Percentiles rank a stretch among this genome's conserved stretches.
phyloP scores from a whole-genome alignment of 2,888 invertebrate genomes.

The Tiliacea aurago region DNA sequence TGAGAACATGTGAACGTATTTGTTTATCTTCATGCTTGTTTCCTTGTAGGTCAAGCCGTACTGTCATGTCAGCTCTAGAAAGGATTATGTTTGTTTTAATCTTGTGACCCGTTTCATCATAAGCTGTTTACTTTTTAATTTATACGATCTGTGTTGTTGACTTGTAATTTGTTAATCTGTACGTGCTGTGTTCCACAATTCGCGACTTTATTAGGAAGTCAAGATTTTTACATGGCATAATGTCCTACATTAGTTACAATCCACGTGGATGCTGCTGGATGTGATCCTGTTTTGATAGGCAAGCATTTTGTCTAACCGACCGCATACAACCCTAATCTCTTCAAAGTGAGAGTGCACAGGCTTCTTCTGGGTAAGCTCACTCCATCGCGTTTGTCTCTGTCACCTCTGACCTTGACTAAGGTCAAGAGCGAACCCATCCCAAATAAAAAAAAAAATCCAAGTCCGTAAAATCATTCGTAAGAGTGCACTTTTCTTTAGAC shows the following conservation, averaged over 20 bases:
- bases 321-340: no score
- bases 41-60: slow-evolving; percentile 40
- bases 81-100: slow-evolving; percentile 11
- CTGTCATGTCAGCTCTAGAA: neutral
- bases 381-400: no score
- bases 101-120: neutral
- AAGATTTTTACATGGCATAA: neutral
- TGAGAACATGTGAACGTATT: slow-evolving; percentile 25
- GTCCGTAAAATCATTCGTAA: neutral
- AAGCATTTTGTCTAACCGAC: neutral
- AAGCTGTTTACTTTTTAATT: neutral
- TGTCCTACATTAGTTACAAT: neutral
- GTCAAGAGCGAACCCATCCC: no score
- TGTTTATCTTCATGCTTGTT: slow-evolving; percentile 22
- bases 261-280: neutral
- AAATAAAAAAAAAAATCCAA: no score
- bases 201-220: neutral
- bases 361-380: no score
- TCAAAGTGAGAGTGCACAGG: no score
- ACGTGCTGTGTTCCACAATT: neutral
- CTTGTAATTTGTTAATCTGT: no score
- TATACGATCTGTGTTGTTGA: no score
- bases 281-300: neutral
- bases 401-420: no score
- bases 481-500: slow-evolving; percentile 34